A percentile compares a stretch with the other conserved stretches of the same genome.
Conservation (phyloP, 2,797 vertebrate species). For the Scarus forsteni region DNA sequence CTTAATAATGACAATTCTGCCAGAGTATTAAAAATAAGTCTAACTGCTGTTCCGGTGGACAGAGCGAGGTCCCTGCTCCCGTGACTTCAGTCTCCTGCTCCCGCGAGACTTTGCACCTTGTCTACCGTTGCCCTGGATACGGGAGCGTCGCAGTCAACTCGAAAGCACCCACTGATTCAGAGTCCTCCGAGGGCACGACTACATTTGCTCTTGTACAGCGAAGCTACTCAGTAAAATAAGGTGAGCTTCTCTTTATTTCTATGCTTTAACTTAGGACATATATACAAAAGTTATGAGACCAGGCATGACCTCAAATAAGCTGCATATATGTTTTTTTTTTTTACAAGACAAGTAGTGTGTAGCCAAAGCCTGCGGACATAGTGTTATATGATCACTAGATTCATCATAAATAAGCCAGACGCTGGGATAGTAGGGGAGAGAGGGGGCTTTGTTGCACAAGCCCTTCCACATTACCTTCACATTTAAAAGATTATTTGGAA, state of each 20-base stretch:
- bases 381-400: background rate
- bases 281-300: too few species aligned
- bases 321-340: background rate
- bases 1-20: too few species aligned
- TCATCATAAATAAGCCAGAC: background rate
- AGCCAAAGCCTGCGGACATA: background rate
- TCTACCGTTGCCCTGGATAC: slow-evolving; percentile 62
- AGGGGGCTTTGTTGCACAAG: too few species aligned
- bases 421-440: too few species aligned
- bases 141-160: slow-evolving; percentile 22
- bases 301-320: too few species aligned
- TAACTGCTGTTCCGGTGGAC: too few species aligned
- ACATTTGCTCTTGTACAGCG: background rate
- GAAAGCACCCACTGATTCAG: slow-evolving; percentile 16
- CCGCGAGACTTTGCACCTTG: slow-evolving; percentile 52
- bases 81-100: background rate
- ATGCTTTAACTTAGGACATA: background rate
- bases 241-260: slow-evolving; percentile 23
- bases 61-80: background rate
- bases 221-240: slow-evolving; percentile 1
- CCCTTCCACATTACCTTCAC: too few species aligned
- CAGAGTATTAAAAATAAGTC: too few species aligned
- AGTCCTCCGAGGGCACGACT: background rate
- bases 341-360: too few species aligned
- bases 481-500: too few species aligned